Evolutionary conservation across 2,888 invertebrate species (phyloP).

Genomic region (Cheiracanthium punctorium): DNA sequence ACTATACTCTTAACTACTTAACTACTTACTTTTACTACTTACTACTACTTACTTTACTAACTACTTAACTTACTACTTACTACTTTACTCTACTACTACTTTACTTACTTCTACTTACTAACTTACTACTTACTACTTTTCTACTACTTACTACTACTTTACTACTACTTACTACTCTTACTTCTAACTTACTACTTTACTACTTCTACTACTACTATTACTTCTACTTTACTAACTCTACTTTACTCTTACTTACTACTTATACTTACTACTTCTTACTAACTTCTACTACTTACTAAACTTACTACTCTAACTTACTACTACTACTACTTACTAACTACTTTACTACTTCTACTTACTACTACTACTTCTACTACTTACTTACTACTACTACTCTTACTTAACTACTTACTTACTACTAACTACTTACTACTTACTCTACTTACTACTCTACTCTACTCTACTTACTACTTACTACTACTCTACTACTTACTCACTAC

Average conservation of each 20-base stretch:
- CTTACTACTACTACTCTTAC: not conserved
- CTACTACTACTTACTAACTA: not conserved
- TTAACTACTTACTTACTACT: not conserved
- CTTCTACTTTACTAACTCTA: not conserved
- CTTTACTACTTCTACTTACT: too few relatives aligned
- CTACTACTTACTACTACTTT: not conserved
- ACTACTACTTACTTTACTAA: not conserved
- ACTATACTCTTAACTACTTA: too few relatives aligned
- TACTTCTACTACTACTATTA: not conserved
- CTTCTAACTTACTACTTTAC: not conserved
- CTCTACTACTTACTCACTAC: too few relatives aligned
- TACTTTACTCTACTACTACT: not conserved
- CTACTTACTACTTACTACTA: too few relatives aligned
- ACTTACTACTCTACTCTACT: too few relatives aligned
- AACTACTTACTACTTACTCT: too few relatives aligned
- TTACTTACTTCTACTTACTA: not conserved
- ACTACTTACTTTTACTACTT: not conserved
- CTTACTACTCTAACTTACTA: too few relatives aligned
- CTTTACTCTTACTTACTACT: too few relatives aligned
- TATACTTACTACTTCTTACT: too few relatives aligned
- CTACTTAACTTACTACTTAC: not conserved
- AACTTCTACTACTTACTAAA: too few relatives aligned
- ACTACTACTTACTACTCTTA: not conserved
- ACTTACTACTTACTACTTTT: not conserved
- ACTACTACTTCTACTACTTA: too few relatives aligned